Evolutionary conservation across 35 echinoderm and acorn worm species (phyloP).

Genomic region (Strongylocentrotus purpuratus): DNA sequence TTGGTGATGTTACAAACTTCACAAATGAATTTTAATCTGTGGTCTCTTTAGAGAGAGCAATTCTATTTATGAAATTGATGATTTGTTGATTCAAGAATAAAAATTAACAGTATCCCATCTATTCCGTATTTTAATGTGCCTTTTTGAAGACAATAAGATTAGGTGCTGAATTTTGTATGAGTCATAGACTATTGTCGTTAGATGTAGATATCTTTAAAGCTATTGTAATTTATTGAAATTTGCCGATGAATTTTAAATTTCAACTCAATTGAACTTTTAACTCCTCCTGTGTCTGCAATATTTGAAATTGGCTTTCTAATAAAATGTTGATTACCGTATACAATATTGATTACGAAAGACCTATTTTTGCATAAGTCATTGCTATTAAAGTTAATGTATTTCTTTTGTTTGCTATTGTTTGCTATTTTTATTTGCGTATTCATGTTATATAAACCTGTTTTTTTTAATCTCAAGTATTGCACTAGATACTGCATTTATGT

Average conservation of each 20-base stretch:
- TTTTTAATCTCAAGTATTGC: background rate
- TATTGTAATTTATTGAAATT: conserved; percentile 12
- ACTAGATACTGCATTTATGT: background rate
- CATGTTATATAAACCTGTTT: too few relatives aligned
- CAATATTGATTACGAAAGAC: background rate
- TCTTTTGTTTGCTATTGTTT: background rate
- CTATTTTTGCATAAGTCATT: background rate
- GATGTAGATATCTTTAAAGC: background rate
- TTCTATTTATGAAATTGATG: background rate
- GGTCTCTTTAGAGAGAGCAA: background rate
- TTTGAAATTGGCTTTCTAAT: background rate
- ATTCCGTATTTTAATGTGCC: background rate
- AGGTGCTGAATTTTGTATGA: conserved; percentile 4
- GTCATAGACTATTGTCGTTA: background rate
- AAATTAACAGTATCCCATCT: background rate
- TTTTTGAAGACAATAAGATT: background rate
- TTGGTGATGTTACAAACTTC: background rate
- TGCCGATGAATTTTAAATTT: background rate
- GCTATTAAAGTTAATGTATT: background rate
- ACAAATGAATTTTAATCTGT: too few relatives aligned
- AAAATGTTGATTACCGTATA: background rate
- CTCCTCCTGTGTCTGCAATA: background rate
- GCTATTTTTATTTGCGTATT: background rate
- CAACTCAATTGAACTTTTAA: background rate
- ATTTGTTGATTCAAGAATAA: background rate